These are phyloP conservation scores for Lasiurus cinereus DNA, from an alignment of 2,113 vertebrate species.

Conservation along the genomic window DNA sequence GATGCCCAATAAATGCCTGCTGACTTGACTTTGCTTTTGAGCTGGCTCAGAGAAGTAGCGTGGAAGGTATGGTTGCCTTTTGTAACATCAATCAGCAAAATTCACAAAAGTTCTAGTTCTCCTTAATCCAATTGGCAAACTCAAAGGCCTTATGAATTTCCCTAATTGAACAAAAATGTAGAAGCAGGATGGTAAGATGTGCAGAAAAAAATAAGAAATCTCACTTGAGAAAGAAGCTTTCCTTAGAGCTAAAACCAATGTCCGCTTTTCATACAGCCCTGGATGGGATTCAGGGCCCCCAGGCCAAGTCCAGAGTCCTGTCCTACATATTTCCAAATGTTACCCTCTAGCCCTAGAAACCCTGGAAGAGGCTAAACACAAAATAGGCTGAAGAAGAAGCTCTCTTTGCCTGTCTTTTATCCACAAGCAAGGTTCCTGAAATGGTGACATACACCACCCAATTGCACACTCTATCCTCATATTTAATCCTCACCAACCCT, in stretches of 20 bases:
- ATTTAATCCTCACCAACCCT: background rate
- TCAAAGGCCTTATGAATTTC: background rate
- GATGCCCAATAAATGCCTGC: background rate
- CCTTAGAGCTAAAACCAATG: background rate
- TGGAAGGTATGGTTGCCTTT: background rate
- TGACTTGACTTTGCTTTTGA: background rate
- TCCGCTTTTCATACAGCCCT: background rate
- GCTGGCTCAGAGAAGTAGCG: background rate
- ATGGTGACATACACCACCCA: background rate
- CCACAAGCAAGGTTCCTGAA: no score
- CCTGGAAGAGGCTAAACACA: background rate
- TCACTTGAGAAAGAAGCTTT: background rate
- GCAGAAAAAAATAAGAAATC: background rate
- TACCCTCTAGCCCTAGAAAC: background rate
- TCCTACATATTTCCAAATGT: background rate
- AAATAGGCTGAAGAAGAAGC: background rate
- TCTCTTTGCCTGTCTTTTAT: background rate
- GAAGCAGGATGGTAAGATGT: background rate
- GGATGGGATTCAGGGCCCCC: background rate
- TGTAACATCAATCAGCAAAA: background rate
- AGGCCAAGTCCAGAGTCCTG: background rate
- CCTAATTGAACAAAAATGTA: background rate
- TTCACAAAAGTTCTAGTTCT: background rate
- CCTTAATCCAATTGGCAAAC: constrained; percentile 35
- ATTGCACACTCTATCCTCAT: background rate